Evolutionary conservation across 1,140 invertebrate species (phyloP).

Genomic region (Tachypleus tridentatus): DNA sequence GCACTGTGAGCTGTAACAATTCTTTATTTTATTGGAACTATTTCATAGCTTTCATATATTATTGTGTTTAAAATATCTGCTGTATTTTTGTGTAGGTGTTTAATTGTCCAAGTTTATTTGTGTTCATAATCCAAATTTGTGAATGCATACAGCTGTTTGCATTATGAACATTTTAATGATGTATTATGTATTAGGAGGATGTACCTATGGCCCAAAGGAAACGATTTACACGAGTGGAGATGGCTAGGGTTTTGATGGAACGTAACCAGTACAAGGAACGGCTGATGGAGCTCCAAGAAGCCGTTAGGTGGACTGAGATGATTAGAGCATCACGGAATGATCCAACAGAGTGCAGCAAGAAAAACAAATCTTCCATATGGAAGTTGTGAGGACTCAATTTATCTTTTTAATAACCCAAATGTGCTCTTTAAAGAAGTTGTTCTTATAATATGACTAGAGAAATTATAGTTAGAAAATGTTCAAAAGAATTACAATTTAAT

Average conservation of each 20-base stretch:
- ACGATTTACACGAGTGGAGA: slow-evolving; percentile 94
- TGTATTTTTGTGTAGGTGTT: neutral
- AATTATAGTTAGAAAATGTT: too few species aligned
- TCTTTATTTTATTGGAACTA: too few species aligned
- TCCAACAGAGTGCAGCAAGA: slow-evolving; percentile 35
- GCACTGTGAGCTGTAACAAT: too few species aligned
- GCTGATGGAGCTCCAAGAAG: slow-evolving; percentile 97
- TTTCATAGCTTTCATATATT: too few species aligned
- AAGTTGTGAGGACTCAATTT: slow-evolving; percentile 28
- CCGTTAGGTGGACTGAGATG: slow-evolving; percentile 95
- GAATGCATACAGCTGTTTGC: neutral
- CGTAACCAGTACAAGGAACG: slow-evolving; percentile 93
- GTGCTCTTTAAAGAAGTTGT: too few species aligned
- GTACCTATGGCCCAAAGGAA: slow-evolving; percentile 92
- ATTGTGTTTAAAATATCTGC: too few species aligned
- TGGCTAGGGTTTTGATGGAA: slow-evolving; percentile 98
- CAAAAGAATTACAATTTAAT: too few species aligned
- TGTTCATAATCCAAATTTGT: neutral
- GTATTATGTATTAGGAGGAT: slow-evolving; percentile 52
- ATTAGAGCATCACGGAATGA: slow-evolving; percentile 56
- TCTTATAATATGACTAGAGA: too few species aligned
- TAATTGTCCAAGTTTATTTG: neutral
- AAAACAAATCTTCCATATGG: slow-evolving; percentile 25
- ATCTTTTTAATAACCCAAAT: neutral
- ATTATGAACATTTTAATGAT: too few species aligned